Evolutionary conservation across 2,113 vertebrate genomes (phyloP).

Genomic region (Pseudorectes ferrugineus): DNA sequence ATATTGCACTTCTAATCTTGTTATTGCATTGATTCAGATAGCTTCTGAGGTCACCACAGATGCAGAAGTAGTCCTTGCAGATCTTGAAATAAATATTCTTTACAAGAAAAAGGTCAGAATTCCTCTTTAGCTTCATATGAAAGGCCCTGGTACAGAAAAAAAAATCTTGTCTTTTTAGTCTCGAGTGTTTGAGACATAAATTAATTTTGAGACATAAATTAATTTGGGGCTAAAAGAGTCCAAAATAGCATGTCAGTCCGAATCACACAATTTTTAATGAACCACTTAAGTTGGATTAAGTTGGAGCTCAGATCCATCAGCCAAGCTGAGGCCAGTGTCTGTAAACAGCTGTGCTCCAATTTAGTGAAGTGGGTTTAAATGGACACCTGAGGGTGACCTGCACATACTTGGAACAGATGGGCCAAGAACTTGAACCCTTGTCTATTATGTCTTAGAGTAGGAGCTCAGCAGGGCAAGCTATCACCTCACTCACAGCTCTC

Average conservation of each 20-base stretch:
- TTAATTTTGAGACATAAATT: not conserved
- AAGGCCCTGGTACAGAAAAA: not conserved
- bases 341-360: not conserved
- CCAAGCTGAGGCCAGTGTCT: not conserved
- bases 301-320: not conserved
- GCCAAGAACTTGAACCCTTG: not conserved
- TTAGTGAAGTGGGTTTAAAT: not conserved
- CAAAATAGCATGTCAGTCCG: not conserved
- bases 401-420: not conserved
- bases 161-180: not conserved
- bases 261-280: not conserved
- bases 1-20: not conserved
- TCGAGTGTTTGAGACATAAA: not conserved
- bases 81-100: not conserved
- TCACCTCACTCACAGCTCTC: not conserved
- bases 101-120: not conserved
- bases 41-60: not conserved
- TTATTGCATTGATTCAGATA: not conserved
- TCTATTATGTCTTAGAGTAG: not conserved
- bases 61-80: not conserved
- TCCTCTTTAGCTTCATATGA: not conserved
- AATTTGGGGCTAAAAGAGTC: not conserved
- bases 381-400: not conserved
- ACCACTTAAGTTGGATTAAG: not conserved
- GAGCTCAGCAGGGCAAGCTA: not conserved